Evolutionary conservation across 1,140 invertebrate genomes (phyloP).

Genomic region (Heliconius nattereri): DNA sequence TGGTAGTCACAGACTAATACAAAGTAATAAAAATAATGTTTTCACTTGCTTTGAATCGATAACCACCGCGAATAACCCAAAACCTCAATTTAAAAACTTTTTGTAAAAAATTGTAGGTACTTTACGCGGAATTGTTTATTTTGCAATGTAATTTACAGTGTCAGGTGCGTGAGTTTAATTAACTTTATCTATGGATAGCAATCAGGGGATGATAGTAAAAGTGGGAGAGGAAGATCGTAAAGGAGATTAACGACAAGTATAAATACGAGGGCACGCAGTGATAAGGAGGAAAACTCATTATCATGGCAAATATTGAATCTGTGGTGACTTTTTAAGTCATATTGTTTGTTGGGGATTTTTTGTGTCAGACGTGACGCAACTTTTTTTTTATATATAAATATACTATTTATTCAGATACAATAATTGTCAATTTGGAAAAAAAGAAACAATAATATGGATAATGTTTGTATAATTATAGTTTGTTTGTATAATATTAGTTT

Average conservation of each 20-base stretch:
- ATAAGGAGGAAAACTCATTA: constrained; percentile 35
- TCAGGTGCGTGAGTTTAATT: constrained; percentile 40
- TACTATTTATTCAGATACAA: too few relatives aligned
- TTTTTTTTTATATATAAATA: too few relatives aligned
- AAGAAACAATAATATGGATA: too few relatives aligned
- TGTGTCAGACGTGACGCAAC: too few relatives aligned
- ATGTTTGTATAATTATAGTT: too few relatives aligned
- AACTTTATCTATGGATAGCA: constrained; percentile 41
- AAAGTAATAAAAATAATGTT: too few relatives aligned
- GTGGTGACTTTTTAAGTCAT: background rate
- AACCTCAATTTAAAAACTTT: background rate
- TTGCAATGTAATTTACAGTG: constrained; percentile 33
- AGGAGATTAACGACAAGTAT: constrained; percentile 40
- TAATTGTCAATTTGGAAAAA: too few relatives aligned
- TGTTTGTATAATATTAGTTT: too few relatives aligned
- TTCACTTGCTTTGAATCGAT: too few relatives aligned
- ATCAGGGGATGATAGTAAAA: constrained; percentile 41
- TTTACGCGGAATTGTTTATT: background rate
- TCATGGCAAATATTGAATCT: constrained; percentile 24
- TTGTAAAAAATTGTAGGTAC: background rate
- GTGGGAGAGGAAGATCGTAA: constrained; percentile 42
- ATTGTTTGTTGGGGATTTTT: too few relatives aligned
- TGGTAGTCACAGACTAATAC: too few relatives aligned
- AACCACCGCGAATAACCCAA: too few relatives aligned
- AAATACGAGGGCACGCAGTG: constrained; percentile 37